A percentile compares a stretch with the other conserved stretches of the same genome.
Conservation (phyloP, 2,113 vertebrate genomes). For the Agelaius tricolor region DNA sequence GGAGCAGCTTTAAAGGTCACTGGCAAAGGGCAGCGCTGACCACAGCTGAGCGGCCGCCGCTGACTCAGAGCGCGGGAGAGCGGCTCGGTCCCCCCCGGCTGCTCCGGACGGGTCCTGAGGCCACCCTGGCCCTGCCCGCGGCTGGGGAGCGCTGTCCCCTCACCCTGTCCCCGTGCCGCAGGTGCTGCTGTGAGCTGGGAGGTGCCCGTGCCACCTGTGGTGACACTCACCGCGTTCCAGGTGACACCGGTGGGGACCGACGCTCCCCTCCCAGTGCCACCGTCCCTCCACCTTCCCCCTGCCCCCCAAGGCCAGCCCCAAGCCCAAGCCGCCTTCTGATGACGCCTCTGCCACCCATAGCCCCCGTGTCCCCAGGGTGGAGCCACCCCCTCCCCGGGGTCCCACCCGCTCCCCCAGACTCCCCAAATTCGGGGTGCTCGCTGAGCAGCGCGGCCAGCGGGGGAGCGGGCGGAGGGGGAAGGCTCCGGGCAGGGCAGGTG, state of each 20-base stretch:
- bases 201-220: neutral
- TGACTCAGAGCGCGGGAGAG: slow-evolving; percentile 32
- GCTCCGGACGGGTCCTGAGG: neutral
- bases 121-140: rapidly evolving
- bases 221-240: rapidly evolving
- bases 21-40: slow-evolving; percentile 10
- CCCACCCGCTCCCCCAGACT: rapidly evolving
- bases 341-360: neutral
- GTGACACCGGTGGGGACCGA: neutral
- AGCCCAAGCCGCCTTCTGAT: rapidly evolving
- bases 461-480: rapidly evolving
- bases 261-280: rapidly evolving
- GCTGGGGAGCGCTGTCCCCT: rapidly evolving
- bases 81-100: neutral
- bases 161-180: neutral
- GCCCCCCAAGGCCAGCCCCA: neutral
- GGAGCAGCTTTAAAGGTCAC: slow-evolving; percentile 43
- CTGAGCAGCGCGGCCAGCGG: rapidly evolving
- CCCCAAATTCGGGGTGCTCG: rapidly evolving
- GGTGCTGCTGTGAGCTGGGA: neutral
- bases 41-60: neutral
- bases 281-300: neutral
- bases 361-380: rapidly evolving
- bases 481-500: neutral
- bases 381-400: rapidly evolving